Evolutionary conservation across 2,113 vertebrate genomes (phyloP), one percentile per base, ranked within the genome.

Genomic region (Pimephales promelas): DNA sequence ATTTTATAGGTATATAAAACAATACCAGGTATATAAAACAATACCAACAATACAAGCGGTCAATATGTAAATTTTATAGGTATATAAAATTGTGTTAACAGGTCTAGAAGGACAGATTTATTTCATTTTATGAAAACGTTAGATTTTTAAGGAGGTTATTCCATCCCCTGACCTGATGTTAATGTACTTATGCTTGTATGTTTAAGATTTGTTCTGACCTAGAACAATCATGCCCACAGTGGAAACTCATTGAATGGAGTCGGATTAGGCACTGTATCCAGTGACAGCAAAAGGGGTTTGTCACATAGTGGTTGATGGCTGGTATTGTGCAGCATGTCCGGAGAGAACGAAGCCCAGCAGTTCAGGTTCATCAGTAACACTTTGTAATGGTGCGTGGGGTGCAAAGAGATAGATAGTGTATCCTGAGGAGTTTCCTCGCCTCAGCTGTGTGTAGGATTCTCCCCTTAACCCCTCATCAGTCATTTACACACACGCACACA

Each of bases 401-500:
- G 14, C 49, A n/a, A 8, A 31, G 74, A 84, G 75, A 84, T 84
- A 61, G 61, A 83, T 84, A 71, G 64, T 61, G 13, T 57, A 59
- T 76, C 79, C 74, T 57, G 16, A 83, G 64, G 75, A 59, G 49
- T 79, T 84, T 84, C 75, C 75, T 57, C 36, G 34, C 36, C 26
- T 84, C n/a, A n/a, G n/a, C n/a, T n/a, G n/a, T n/a, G n/a, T n/a
- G n/a, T 84, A 64, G 83, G 64, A 54, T 68, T 52, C 52, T 66
- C 49, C 49, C 52, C 74, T 70, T 76, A 54, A 68, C 57, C 47
- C 61, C 74, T 84, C 82, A 84, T 84, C 74, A 84, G 82, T 84
- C 82, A 84, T 84, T 75, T 83, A 62, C 73, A 56, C 82, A 64
- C 57, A 49, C n/a, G 66, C 49, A 52, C 36, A 75, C 1, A 2